Conservation (phyloP, 2,888 invertebrate species). For the Bugula neritina region DNA sequence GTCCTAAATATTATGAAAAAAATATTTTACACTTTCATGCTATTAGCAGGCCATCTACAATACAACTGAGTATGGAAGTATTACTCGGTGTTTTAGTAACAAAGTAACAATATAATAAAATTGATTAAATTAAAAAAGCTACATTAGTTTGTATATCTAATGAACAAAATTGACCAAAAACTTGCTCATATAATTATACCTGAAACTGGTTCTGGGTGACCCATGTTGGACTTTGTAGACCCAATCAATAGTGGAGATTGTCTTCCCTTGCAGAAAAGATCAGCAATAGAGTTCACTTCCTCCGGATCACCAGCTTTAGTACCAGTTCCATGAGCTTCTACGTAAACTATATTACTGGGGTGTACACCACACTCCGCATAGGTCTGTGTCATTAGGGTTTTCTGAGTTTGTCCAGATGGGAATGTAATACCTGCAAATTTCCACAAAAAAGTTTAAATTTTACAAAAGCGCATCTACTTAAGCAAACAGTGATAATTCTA, state of each 20-base stretch:
- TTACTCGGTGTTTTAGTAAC: too few relatives aligned
- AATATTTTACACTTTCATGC: too few relatives aligned
- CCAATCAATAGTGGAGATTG: conserved; percentile 75
- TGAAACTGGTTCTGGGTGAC: conserved; percentile 81
- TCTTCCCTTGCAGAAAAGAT: conserved; percentile 55
- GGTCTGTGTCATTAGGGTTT: conserved; percentile 64
- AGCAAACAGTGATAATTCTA: too few relatives aligned
- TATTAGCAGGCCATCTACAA: too few relatives aligned
- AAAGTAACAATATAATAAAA: too few relatives aligned
- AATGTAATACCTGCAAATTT: conserved; percentile 55
- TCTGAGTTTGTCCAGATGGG: conserved; percentile 64
- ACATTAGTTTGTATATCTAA: too few relatives aligned
- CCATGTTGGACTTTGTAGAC: conserved; percentile 97
- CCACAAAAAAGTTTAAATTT: too few relatives aligned
- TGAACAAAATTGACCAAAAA: too few relatives aligned
- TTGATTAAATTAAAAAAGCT: too few relatives aligned
- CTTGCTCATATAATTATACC: too few relatives aligned
- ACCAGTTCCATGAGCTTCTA: conserved; percentile 97
- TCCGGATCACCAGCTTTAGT: conserved; percentile 92
- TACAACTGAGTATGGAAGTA: too few relatives aligned
- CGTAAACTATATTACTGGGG: conserved; percentile 77
- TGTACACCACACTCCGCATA: conserved; percentile 76
- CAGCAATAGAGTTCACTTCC: conserved; percentile 89
- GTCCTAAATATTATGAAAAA: conserved; percentile 62
- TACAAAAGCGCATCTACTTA: too few relatives aligned